Evolutionary conservation across 2,797 vertebrate species (phyloP), one percentile per base, ranked within the genome.

Genomic region (Bradypodion ventrale): DNA sequence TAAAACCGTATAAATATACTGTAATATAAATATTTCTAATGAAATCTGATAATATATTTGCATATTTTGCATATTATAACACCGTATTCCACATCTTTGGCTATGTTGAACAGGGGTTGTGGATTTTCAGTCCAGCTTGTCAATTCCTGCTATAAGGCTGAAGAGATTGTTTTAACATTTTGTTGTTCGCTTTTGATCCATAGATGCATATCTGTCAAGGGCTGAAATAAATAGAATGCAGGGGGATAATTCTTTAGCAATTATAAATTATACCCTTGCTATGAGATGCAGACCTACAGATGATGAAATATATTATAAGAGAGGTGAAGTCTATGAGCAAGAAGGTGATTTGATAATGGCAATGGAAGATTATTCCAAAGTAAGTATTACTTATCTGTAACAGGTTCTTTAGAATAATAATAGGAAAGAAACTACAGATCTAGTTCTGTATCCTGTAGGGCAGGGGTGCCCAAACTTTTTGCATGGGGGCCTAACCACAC

Each of bases 301-400:
- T 79, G 94, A 95, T 83, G 94, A 97, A 27, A 93, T 90, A 35
- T 97, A 96, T 93, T 97, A 96, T 87, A 95, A 92, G 66, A 95
- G 96, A 89, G 96, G 95, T 56, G 91, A 96, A 83, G 73, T 96
- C 93, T 91, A 95, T 84, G 94, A 96, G 84, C 86, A 91, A 59
- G 86, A 86, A 79, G 93, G 94, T 78, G 90, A 91, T 2, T 85
- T 90, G 7, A 9, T 94, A 29, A 35, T 97, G 88, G 96, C 96
- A 49, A 94, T 97, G 89, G 96, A 96, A 76, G 96, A 97, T 92
- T 97, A 96, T 46, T 80, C 91, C 8, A 96, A 95, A 93, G 96
- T 97, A 91, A 86, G 87, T 80, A 89, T 46, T 80, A 9, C 42
- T 84, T 56, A 56, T 56, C 52, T 56, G 13, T 56, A 56, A n/a